Evolutionary conservation across 64 coral and sea anemone genomes (phyloP).

Genomic region (Dendrophyllia cribrosa): DNA sequence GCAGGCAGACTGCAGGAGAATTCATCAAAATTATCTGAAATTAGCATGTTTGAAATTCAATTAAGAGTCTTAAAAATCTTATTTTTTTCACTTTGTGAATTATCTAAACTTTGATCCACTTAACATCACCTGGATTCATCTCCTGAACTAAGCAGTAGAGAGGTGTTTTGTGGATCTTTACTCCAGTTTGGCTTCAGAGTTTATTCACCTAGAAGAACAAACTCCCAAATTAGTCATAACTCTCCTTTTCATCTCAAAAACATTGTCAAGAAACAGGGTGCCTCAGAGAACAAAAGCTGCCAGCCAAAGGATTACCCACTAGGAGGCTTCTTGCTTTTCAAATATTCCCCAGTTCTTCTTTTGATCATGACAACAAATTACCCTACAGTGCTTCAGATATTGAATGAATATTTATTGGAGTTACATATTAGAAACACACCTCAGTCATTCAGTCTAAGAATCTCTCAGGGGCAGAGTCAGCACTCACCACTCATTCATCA

Average conservation of each 20-base stretch:
- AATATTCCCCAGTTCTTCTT: neutral
- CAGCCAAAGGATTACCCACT: constrained; percentile 7
- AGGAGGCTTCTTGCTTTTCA: constrained; percentile 49
- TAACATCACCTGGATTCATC: neutral
- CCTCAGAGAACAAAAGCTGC: neutral
- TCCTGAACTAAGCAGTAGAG: constrained; percentile 62
- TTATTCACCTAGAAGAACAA: neutral
- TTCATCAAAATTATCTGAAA: too few relatives aligned
- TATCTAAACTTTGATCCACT: constrained; percentile 16
- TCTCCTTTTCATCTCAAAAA: constrained; percentile 55
- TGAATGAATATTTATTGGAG: constrained; percentile 36
- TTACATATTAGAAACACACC: neutral
- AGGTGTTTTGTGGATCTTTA: constrained; percentile 56
- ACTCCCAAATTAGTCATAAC: neutral
- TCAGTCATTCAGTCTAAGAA: neutral
- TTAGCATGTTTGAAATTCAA: too few relatives aligned
- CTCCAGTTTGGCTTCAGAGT: constrained; percentile 61
- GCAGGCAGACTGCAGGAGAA: too few relatives aligned
- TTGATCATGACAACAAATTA: neutral
- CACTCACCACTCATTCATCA: neutral
- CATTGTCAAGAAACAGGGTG: neutral
- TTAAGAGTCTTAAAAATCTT: neutral
- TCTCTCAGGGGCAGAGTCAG: neutral
- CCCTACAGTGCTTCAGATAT: constrained; percentile 50
- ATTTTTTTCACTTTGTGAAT: constrained; percentile 32